Conservation (phyloP, 2,888 invertebrate species). For the Zygogramma bicolorata region DNA sequence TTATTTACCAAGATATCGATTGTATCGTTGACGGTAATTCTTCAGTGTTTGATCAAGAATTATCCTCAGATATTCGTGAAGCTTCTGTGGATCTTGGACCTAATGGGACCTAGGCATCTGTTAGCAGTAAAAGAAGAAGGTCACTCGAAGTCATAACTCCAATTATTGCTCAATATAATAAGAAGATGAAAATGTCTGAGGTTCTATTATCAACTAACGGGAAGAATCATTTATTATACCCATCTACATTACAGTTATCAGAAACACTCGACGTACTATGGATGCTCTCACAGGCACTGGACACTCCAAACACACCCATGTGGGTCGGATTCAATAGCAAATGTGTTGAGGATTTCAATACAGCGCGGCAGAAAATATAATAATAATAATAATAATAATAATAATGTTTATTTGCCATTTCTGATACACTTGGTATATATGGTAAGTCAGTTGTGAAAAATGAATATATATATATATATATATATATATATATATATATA, state of each 20-base stretch:
- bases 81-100: background rate
- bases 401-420: too few relatives aligned
- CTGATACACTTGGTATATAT: too few relatives aligned
- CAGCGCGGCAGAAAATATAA: slow-evolving; percentile 18
- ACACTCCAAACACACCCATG: slow-evolving; percentile 36
- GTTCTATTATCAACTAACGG: background rate
- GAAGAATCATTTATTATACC: background rate
- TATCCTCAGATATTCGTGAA: background rate
- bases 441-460: too few relatives aligned
- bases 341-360: slow-evolving; percentile 2
- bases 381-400: too few relatives aligned
- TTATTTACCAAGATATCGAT: slow-evolving; percentile 39
- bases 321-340: slow-evolving; percentile 11
- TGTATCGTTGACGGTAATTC: slow-evolving; percentile 27
- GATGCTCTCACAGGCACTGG: slow-evolving; percentile 39
- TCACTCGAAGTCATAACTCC: background rate
- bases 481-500: too few relatives aligned
- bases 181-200: background rate
- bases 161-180: too few relatives aligned
- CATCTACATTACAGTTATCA: background rate
- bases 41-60: slow-evolving; percentile 5
- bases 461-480: too few relatives aligned
- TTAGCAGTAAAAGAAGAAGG: slow-evolving; percentile 20
- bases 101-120: background rate
- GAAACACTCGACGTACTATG: slow-evolving; percentile 24